Conservation (phyloP, 2,113 vertebrate genomes). For the Planiliza haematocheilus region DNA sequence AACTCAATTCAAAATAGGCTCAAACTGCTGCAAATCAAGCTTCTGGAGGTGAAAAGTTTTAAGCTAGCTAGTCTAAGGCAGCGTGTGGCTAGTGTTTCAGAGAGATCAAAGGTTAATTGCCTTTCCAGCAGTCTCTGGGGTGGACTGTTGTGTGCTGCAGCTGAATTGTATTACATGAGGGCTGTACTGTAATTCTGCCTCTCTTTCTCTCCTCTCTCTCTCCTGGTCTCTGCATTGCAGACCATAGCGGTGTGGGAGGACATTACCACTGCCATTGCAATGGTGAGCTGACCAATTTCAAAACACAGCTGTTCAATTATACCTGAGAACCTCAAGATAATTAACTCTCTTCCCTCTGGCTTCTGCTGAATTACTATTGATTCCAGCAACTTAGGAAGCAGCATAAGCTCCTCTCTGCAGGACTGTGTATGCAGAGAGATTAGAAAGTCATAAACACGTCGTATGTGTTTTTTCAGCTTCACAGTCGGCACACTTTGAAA, state of each 20-base stretch:
- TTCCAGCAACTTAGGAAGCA: constrained; percentile 51
- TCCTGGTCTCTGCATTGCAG: constrained; percentile 38
- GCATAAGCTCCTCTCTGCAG: constrained; percentile 47
- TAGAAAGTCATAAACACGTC: constrained; percentile 58
- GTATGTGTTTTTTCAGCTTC: constrained; percentile 38
- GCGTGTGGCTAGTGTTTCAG: constrained; percentile 45
- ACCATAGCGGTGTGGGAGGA: constrained; percentile 49
- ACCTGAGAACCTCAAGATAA: constrained; percentile 74
- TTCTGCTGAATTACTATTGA: constrained; percentile 70
- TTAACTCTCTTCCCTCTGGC: constrained; percentile 75
- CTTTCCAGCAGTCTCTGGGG: constrained; percentile 55
- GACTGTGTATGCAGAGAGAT: constrained; percentile 50
- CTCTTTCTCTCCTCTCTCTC: constrained; percentile 3
- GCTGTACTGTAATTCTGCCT: constrained; percentile 9
- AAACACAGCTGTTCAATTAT: constrained; percentile 78
- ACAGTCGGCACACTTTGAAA: constrained; percentile 19
- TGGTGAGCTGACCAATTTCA: constrained; percentile 68
- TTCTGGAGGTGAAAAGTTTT: constrained; percentile 60
- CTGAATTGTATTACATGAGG: constrained; percentile 45
- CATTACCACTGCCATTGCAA: constrained; percentile 63
- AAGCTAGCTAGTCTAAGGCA: constrained; percentile 16
- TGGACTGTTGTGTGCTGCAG: constrained; percentile 42
- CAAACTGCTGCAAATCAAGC: constrained; percentile 55
- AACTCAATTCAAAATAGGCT: constrained; percentile 63
- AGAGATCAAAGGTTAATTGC: constrained; percentile 71